Evolutionary conservation across 2,888 invertebrate species (phyloP), one percentile per base, ranked within the genome.

Genomic region (Noctua fimbriata): DNA sequence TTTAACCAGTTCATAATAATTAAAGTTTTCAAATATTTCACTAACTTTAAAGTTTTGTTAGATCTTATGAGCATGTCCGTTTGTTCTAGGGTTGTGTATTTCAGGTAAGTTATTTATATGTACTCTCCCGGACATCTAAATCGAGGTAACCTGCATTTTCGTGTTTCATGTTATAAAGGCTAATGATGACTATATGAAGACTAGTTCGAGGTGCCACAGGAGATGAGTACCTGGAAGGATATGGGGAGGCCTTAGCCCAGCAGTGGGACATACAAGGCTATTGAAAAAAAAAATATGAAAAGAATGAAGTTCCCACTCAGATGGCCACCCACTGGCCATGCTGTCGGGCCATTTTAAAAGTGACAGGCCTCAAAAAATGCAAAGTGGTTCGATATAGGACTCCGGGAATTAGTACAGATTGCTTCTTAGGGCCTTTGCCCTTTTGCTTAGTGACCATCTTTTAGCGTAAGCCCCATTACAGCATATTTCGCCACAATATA

Each of bases 11-110:
- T 76, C 66, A 82, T 81, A 78, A 84, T 85, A 73, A 82, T 82
- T 74, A 82, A 89, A 84, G 72, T 89, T 89, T 71, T 58, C 36
- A 81, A 85, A 76, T 83, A 70, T 77, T 79, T 69, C 41, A 41
- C 69, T 28, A 60, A 79, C 71, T 83, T 83, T 55, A 76, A 73
- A 83, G 60, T 83, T 85, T 85, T 83, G 83, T 85, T 80, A 83
- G 74, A 74, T 81, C 69, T 81, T 89, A 79, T 69, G 63, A 77
- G 67, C 49, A 41, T 88, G 80, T 82, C 69, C 32, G 69, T 69
- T 36, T 65, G 71, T 72, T 12, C 0, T n/a, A 88, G 89, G 89
- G 89, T 44, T 88, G 86, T 72, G 70, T 49, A 21, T 21, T 36
- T 65, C 21, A 10, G 32, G 63, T 32, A 52, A 44, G 24, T 32